Conservation (phyloP, 2,113 vertebrate species). For the Labeo catla region DNA sequence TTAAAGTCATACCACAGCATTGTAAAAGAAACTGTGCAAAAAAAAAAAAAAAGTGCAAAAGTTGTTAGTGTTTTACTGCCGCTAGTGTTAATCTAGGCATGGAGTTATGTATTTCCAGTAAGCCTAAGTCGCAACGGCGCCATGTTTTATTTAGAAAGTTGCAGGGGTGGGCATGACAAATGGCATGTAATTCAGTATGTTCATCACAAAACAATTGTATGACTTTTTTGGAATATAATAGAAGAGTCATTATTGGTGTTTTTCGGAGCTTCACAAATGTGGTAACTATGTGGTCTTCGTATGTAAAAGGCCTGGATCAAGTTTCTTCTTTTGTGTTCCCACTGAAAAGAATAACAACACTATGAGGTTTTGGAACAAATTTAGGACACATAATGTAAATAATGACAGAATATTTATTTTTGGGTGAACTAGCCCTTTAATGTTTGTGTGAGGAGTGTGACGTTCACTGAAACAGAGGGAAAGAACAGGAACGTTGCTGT, state of each 20-base stretch:
- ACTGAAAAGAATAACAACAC: conserved; percentile 16
- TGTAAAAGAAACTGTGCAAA: neutral
- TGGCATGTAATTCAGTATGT: neutral
- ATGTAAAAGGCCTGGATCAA: neutral
- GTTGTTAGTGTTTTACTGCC: neutral
- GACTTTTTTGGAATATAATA: neutral
- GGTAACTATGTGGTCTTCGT: neutral
- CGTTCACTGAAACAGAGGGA: neutral
- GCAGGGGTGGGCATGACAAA: neutral
- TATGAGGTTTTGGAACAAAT: conserved; percentile 16
- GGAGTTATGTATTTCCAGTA: neutral
- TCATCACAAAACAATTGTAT: neutral
- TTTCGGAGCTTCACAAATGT: neutral
- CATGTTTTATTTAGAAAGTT: neutral
- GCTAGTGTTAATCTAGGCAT: no score
- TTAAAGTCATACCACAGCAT: neutral
- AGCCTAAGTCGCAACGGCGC: neutral
- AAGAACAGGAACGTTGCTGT: conserved; percentile 24
- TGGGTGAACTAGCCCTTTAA: neutral
- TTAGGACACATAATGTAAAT: conserved; percentile 23
- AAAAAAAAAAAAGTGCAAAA: neutral
- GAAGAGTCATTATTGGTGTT: neutral
- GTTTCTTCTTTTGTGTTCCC: neutral
- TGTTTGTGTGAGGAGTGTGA: neutral
- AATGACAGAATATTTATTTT: conserved; percentile 15